Conservation (phyloP, 2,888 invertebrate species). For the Brenthis daphne region DNA sequence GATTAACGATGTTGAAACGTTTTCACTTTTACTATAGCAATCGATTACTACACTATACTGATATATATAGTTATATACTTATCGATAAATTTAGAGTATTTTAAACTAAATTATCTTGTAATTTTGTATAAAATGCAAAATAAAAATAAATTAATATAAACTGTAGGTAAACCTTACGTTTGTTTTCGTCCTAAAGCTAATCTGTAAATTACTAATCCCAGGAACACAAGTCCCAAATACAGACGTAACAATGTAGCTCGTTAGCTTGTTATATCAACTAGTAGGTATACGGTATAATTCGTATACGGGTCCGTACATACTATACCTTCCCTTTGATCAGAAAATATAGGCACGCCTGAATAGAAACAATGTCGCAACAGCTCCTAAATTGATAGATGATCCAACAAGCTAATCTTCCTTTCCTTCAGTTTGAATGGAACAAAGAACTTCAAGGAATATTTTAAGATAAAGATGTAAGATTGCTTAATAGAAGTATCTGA, state of each 20-base stretch:
- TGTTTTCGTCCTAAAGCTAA: too few relatives aligned
- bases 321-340: constrained; percentile 35
- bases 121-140: neutral
- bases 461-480: constrained; percentile 5
- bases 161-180: too few relatives aligned
- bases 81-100: too few relatives aligned
- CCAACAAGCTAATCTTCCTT: constrained; percentile 45
- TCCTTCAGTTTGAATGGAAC: constrained; percentile 19
- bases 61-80: too few relatives aligned
- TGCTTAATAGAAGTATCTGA: neutral
- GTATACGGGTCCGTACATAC: constrained; percentile 5
- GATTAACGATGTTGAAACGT: too few relatives aligned
- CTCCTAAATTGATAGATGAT: constrained; percentile 65
- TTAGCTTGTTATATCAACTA: too few relatives aligned
- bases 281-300: neutral
- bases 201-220: too few relatives aligned
- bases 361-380: constrained; percentile 59
- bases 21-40: too few relatives aligned
- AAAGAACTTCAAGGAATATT: constrained; percentile 4
- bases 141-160: too few relatives aligned
- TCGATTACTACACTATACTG: too few relatives aligned
- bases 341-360: constrained; percentile 53
- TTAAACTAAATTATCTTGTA: neutral
- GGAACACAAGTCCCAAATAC: too few relatives aligned
- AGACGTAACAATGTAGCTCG: too few relatives aligned